phyloP scores from a whole-genome alignment of 2,797 vertebrate species.

The Molothrus ater region DNA sequence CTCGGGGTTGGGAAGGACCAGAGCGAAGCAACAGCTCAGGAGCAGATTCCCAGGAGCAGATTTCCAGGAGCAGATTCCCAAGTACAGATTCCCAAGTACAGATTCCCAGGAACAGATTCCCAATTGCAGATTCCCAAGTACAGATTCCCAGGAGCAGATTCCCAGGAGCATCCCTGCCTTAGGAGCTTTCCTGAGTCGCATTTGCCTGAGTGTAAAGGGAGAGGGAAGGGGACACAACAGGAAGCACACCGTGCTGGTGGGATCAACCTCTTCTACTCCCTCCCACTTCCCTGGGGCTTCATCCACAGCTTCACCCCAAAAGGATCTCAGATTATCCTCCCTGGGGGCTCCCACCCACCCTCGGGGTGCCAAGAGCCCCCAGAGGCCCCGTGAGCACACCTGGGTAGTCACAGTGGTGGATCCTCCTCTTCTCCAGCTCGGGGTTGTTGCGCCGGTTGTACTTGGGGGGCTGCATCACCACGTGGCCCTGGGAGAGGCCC shows the following conservation, averaged over 20 bases:
- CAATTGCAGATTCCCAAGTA: background rate
- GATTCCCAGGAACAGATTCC: background rate
- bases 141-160: background rate
- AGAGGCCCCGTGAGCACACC: slow-evolving; percentile 61
- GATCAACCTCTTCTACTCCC: background rate
- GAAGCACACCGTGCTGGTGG: fast-evolving
- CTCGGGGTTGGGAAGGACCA: background rate
- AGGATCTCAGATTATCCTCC: background rate
- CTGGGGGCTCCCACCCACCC: background rate
- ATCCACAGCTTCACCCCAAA: background rate
- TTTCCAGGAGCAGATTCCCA: background rate
- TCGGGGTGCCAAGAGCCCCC: background rate
- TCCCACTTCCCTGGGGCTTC: background rate
- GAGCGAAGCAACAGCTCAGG: fast-evolving
- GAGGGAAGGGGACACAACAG: background rate
- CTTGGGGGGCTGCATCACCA: slow-evolving; percentile 84
- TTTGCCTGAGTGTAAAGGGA: fast-evolving
- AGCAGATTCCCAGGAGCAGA: background rate
- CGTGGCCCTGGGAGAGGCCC: slow-evolving; percentile 80
- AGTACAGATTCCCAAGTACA: background rate
- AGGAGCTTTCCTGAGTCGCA: background rate
- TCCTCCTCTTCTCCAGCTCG: slow-evolving; percentile 90
- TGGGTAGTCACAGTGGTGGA: slow-evolving; percentile 89
- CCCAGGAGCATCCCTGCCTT: background rate
- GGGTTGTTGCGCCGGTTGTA: slow-evolving; percentile 93